Evolutionary conservation across 2,888 invertebrate species (phyloP), one percentile per base, ranked within the genome.

Genomic region (Agrochola macilenta): DNA sequence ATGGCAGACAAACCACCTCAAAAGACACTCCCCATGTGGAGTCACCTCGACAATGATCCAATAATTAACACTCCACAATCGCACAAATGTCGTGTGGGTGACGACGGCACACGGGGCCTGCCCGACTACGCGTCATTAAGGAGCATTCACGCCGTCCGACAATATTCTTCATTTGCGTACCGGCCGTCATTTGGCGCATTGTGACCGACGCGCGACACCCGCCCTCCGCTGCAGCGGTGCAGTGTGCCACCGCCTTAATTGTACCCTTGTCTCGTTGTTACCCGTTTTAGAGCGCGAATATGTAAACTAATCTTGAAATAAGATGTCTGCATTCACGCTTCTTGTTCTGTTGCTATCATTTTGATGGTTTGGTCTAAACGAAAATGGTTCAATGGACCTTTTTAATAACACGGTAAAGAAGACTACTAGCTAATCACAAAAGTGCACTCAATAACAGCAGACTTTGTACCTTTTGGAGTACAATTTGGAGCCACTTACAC

Each of bases 151-250:
- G 91, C 92, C 91, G 93, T 92, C 95, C 95, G 95, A 96, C 96
- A 96, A 96, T 96, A 96, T 96, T 96, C 96, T 96, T 96, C 96
- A 96, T 96, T 96, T 96, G 95, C 96, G 89, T 87, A 89, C 87
- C 86, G 92, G 93, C 90, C 95, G 94, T 96, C 96, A 96, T 96
- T 96, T 96, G 95, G 93, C 94, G 94, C 91, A 96, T 96, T 96
- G 96, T 96, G 94, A 93, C 89, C 88, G 91, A 89, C 84, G 87
- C 82, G 78, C 88, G 87, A 87, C 92, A 89, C 91, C 88, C 92
- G 90, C 94, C 94, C 94, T 93, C 92, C 90, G 89, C 91, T 93
- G 93, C 95, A 92, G 88, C 92, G 92, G 91, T 93, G 94, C 94
- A 94, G 91, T 93, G 92, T 94, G 91, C 92, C 89, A 88, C 88